Evolutionary conservation across 2,888 invertebrate species (phyloP), one percentile per base, ranked within the genome.

Genomic region (Drosophila formosana): DNA sequence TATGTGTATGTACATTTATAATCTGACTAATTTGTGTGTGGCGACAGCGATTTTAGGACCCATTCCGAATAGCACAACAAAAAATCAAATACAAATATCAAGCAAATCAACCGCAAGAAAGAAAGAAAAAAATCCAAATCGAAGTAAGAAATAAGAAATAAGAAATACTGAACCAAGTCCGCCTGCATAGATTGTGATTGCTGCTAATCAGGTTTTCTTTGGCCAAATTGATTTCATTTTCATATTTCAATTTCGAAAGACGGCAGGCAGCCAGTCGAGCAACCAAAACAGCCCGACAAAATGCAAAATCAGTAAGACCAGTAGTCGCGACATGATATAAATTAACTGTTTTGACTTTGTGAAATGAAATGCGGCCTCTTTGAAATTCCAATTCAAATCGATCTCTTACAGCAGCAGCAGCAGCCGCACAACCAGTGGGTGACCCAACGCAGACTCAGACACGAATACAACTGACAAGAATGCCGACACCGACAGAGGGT

Each of bases 251-350:
- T 78, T 81, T 89, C 76, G 76, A 80, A 86, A 88, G 80, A 84
- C 80, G 37, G 34, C 30, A 11, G 47, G 26, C 56, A 62, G 47
- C 32, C 51, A 45, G 39, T 49, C 75, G 25, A 57, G 41, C 55
- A 47, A 53, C 63, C 25, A 45, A 60, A 37, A 30, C 50, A 50
- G 32, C 30, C 41, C 26, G 9, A 50, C 75, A 77, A 91, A 88
- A 90, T 91, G 89, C 89, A 83, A 89, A 91, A 84, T 90, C 89
- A 90, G 90, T 90, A 90, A 90, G 90, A 90, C 91, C 90, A 90
- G 90, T 90, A 90, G 90, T 90, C 91, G 91, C 89, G 89, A 90
- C 90, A 90, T 88, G 87, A 90, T 89, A 91, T 90, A 90, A 90
- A 90, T 90, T 90, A 91, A 90, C 85, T 90, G 89, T 90, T 90